Evolutionary conservation across 2,888 invertebrate species (phyloP).

Genomic region (Theretra japonica): DNA sequence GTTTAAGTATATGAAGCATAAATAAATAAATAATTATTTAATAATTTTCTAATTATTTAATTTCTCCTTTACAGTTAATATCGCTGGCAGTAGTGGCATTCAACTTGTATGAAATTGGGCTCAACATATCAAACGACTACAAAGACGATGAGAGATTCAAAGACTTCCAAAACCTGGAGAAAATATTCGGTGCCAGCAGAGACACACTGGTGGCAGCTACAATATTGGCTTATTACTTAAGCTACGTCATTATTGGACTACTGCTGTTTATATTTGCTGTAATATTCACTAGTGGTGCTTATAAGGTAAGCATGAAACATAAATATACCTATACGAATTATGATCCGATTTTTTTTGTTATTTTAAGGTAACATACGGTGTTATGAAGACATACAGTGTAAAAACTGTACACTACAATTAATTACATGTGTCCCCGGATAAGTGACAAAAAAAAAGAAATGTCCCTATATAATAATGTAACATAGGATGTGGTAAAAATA

Average conservation of each 20-base stretch:
- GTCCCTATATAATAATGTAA: too few species aligned
- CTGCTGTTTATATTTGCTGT: constrained; percentile 67
- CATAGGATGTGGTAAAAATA: too few species aligned
- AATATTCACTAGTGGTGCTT: constrained; percentile 71
- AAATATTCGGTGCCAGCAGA: constrained; percentile 68
- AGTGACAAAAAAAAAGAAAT: too few species aligned
- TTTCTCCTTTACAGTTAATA: constrained; percentile 63
- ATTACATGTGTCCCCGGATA: too few species aligned
- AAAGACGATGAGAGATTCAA: constrained; percentile 65
- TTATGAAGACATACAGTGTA: too few species aligned
- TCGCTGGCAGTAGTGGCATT: constrained; percentile 69
- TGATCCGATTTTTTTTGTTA: too few species aligned
- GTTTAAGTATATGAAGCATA: too few species aligned
- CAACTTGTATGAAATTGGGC: constrained; percentile 62
- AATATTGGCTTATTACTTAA: constrained; percentile 65
- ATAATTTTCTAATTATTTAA: constrained; percentile 22
- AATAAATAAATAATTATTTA: too few species aligned
- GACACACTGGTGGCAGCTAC: constrained; percentile 61
- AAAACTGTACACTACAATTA: too few species aligned
- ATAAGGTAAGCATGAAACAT: constrained; percentile 61
- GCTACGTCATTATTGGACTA: constrained; percentile 65
- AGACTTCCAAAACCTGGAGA: constrained; percentile 72
- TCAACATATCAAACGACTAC: constrained; percentile 57
- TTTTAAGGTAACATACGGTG: too few species aligned
- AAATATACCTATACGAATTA: not conserved